Evolutionary conservation across 1,140 invertebrate species (phyloP).

Genomic region (Danaus melanippus): DNA sequence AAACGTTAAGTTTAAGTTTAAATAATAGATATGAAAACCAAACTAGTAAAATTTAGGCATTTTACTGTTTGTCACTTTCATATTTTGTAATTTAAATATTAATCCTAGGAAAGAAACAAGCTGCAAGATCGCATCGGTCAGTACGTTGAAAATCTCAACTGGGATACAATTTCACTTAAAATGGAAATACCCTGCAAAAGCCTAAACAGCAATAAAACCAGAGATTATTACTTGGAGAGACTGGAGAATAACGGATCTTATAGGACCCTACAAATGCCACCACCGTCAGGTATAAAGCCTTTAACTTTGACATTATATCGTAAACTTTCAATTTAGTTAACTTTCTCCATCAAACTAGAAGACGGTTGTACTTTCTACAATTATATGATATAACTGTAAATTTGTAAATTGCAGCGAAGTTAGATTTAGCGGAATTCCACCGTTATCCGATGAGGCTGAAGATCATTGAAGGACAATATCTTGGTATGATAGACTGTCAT

Average conservation of each 20-base stretch:
- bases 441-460: conserved; percentile 58
- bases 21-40: too few relatives aligned
- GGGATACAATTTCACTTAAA: conserved; percentile 45
- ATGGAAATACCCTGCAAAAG: conserved; percentile 55
- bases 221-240: conserved; percentile 50
- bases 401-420: conserved; percentile 30
- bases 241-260: conserved; percentile 48
- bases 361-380: too few relatives aligned
- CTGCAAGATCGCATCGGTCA: conserved; percentile 39
- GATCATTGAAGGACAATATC: conserved; percentile 44
- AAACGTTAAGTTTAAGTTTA: too few relatives aligned
- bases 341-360: not conserved
- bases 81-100: not conserved
- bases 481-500: conserved; percentile 60
- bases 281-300: conserved; percentile 28
- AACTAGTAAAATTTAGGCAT: too few relatives aligned
- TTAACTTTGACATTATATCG: not conserved
- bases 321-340: not conserved
- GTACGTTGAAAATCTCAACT: conserved; percentile 49
- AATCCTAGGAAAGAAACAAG: conserved; percentile 42
- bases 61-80: too few relatives aligned
- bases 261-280: conserved; percentile 51
- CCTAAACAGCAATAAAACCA: conserved; percentile 29
- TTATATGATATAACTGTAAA: not conserved
- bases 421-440: conserved; percentile 46